phyloP scores from a whole-genome alignment of 2,888 invertebrate genomes.

The Eledona agricola region DNA sequence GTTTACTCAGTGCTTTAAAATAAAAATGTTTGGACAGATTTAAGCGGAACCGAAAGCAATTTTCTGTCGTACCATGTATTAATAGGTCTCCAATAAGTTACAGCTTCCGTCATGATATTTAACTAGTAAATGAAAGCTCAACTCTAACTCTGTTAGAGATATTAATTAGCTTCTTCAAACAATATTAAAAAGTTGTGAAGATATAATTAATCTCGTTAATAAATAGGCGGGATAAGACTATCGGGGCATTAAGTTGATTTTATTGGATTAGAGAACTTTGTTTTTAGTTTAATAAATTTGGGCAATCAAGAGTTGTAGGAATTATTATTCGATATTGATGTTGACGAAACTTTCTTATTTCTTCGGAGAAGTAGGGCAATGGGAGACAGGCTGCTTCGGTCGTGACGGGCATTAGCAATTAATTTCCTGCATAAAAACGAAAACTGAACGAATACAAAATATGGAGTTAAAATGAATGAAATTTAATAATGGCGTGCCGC shows the following conservation, averaged over 20 bases:
- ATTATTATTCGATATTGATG: constrained; percentile 24
- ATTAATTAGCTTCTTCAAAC: constrained; percentile 31
- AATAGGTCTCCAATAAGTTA: constrained; percentile 23
- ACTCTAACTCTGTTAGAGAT: constrained; percentile 6
- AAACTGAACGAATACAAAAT: constrained; percentile 32
- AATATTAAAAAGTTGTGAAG: constrained; percentile 21
- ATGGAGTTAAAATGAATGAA: constrained; percentile 26
- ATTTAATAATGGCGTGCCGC: too few relatives aligned
- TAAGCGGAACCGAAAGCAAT: constrained; percentile 20
- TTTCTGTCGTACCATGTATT: constrained; percentile 19
- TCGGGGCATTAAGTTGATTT: constrained; percentile 21
- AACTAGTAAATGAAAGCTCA: constrained; percentile 27
- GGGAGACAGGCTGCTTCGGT: constrained; percentile 32
- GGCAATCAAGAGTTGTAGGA: constrained; percentile 12
- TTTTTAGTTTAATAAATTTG: constrained; percentile 26
- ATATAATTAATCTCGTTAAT: constrained; percentile 31
- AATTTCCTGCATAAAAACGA: constrained; percentile 38
- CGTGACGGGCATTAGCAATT: constrained; percentile 41
- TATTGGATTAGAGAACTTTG: constrained; percentile 29
- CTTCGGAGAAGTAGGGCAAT: constrained; percentile 32
- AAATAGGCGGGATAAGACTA: constrained; percentile 26
- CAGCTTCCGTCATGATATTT: constrained; percentile 23
- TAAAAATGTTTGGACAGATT: constrained; percentile 22
- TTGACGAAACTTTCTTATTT: constrained; percentile 27
- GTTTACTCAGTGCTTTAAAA: constrained; percentile 13